A percentile compares a stretch with the other conserved stretches of the same genome.
Evolutionary conservation across 2,113 vertebrate genomes (phyloP).

Genomic region (Chloropsis hardwickii): DNA sequence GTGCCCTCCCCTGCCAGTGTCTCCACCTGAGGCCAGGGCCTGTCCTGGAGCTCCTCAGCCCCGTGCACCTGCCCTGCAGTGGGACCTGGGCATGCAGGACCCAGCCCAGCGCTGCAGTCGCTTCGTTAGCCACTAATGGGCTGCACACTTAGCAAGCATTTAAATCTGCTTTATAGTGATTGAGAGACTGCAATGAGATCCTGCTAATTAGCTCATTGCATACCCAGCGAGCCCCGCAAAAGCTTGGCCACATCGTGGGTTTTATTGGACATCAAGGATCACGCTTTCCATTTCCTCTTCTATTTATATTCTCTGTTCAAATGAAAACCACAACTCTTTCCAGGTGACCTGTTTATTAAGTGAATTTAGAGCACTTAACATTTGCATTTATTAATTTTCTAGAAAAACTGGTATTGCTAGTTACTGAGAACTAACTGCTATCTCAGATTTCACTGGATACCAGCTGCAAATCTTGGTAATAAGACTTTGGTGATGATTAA

Average conservation of each 20-base stretch:
- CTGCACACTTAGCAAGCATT: not conserved
- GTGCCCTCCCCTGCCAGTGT: not conserved
- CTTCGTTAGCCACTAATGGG: not conserved
- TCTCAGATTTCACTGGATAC: slow-evolving; percentile 39
- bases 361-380: slow-evolving; percentile 53
- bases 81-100: not conserved
- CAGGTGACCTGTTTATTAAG: slow-evolving; percentile 51
- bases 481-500: slow-evolving; percentile 23
- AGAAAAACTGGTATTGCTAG: slow-evolving; percentile 58
- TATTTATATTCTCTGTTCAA: slow-evolving; percentile 27
- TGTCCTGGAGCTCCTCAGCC: not conserved
- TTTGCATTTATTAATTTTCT: slow-evolving; percentile 69
- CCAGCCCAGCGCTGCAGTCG: not conserved
- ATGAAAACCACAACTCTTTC: slow-evolving; percentile 37
- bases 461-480: not conserved
- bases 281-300: slow-evolving; percentile 21
- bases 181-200: not conserved
- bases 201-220: not conserved
- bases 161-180: not conserved
- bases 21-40: not conserved
- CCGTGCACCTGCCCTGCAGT: not conserved
- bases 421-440: not conserved
- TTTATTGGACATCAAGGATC: not conserved
- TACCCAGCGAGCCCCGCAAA: not conserved
- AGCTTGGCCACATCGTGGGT: not conserved